Percentiles rank a stretch among this genome's conserved stretches.
phyloP scores from a whole-genome alignment of 2,113 vertebrate species.

The Apaloderma vittatum region DNA sequence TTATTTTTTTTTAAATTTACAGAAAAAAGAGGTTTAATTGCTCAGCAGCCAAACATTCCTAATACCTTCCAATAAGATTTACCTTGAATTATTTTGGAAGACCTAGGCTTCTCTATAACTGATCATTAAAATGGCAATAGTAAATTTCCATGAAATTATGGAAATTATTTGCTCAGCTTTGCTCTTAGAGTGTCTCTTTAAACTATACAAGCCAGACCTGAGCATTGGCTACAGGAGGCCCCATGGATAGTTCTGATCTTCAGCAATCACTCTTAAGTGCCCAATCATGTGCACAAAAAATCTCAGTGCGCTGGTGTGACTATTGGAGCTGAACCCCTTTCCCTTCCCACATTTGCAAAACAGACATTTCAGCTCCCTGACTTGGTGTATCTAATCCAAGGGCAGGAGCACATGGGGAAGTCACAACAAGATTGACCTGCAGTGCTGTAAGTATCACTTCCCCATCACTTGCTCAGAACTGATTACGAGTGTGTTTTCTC shows the following conservation, averaged over 20 bases:
- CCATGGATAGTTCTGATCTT: neutral
- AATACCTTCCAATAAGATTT: neutral
- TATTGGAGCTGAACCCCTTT: neutral
- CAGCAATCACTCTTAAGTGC: neutral
- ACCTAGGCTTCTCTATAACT: neutral
- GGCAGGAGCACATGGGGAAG: neutral
- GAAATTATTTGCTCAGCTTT: neutral
- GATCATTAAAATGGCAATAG: neutral
- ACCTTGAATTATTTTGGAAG: neutral
- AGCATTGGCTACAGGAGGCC: neutral
- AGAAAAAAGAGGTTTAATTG: neutral
- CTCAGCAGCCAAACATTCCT: neutral
- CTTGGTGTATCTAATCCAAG: neutral
- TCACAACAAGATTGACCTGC: neutral
- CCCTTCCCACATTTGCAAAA: neutral
- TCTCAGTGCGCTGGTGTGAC: neutral
- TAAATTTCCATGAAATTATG: neutral
- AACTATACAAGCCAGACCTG: neutral
- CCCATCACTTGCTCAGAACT: neutral
- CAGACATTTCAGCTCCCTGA: neutral
- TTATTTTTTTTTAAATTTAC: neutral
- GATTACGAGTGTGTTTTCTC: neutral
- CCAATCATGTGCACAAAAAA: rapidly evolving
- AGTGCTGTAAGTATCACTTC: neutral
- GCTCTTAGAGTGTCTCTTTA: neutral